A percentile compares a stretch with the other conserved stretches of the same genome.
Conservation (phyloP, 2,113 vertebrate species). For the Oryzias woworae region DNA sequence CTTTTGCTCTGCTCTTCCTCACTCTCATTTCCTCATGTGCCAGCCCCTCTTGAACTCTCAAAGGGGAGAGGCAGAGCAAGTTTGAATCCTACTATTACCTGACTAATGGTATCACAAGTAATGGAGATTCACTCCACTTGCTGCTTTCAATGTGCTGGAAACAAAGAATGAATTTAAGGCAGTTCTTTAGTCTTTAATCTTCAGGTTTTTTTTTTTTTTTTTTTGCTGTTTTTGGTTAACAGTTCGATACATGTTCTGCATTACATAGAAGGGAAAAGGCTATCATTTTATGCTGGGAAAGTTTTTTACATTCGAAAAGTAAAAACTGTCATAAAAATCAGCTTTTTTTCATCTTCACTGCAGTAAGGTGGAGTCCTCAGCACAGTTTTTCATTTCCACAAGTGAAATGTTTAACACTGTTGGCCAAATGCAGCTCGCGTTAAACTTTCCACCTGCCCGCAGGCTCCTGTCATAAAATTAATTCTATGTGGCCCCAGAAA, state of each 20-base stretch:
- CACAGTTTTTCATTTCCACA: background rate
- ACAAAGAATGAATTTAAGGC: constrained; percentile 6
- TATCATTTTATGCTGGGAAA: background rate
- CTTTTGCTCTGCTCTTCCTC: constrained; percentile 48
- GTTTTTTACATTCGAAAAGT: too few species aligned
- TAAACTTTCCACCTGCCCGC: too few species aligned
- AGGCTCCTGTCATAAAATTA: too few species aligned
- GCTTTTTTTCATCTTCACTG: too few species aligned
- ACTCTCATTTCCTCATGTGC: constrained; percentile 39
- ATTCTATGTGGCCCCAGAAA: too few species aligned
- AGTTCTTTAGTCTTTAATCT: constrained; percentile 25
- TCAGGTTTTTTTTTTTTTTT: background rate
- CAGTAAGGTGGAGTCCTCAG: background rate
- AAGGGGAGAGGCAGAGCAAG: constrained; percentile 6
- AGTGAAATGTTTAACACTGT: background rate
- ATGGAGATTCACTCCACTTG: constrained; percentile 22
- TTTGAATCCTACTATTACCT: constrained; percentile 26
- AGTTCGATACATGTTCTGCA: background rate
- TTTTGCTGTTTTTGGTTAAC: background rate
- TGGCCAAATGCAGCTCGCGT: too few species aligned
- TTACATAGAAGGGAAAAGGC: background rate
- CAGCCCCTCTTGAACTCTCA: constrained; percentile 27
- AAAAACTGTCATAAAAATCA: too few species aligned
- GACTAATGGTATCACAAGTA: constrained; percentile 20
- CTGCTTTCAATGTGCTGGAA: background rate